Evolutionary conservation across 2,888 invertebrate species (phyloP), one percentile per base, ranked within the genome.

Genomic region (Seira musarum): DNA sequence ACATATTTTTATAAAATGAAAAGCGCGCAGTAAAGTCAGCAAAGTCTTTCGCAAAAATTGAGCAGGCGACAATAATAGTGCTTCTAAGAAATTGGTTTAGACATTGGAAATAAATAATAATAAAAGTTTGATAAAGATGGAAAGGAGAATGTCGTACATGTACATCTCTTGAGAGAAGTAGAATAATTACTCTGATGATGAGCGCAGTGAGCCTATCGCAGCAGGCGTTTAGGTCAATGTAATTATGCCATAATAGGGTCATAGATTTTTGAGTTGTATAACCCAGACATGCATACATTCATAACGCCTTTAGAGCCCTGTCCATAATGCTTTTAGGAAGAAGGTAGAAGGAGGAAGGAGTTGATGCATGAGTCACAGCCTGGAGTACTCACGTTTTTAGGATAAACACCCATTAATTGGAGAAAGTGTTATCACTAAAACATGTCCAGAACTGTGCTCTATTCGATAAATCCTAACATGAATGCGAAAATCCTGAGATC

Each of bases 231-330:
- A 66, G 78, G 78, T 71, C 78, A 78, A 71, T 78, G 78, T 78
- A 78, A 63, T 78, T 78, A 71, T 78, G 78, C 67, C 78, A 61
- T 74, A 35, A 64, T 30, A 66, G 78, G 71, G 61, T 46, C 71
- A 46, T 19, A 57, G 19, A 17, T 78, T 71, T 71, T 57, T 78
- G 78, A 78, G 61, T 46, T 65, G 3, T 53, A 71, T 30, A 78
- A 71, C 71, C 71, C 78, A 60, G 78, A 78, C 78, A 78, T 61
- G 57, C 78, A 78, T 78, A 78, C 78, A 78, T 49, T 78, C 78
- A 71, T 71, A 78, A 78, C 78, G 71, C 22, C 71, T n/a, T 5
- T 19, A 71, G 53, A 53, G 15, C 61, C 71, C 66, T 78, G 30
- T 65, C 78, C 40, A 30, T 30, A 57, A 76, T 69, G 53, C 21